Evolutionary conservation across 1,140 invertebrate genomes (phyloP), one percentile per base, ranked within the genome.

Genomic region (Drosophila eugracilis): DNA sequence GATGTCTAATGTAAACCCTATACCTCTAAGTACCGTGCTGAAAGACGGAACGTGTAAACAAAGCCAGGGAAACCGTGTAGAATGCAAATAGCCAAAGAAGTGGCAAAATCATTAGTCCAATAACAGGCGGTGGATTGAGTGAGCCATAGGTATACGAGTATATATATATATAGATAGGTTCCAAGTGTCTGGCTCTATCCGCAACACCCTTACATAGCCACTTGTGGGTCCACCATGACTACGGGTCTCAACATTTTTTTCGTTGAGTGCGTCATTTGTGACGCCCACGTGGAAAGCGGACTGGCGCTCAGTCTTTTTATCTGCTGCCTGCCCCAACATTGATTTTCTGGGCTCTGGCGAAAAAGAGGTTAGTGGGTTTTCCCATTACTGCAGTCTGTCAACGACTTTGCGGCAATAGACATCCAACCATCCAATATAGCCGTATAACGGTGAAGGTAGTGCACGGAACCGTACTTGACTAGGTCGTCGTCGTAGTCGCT

Each of bases 401-500:
- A 67, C 63, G 63, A 67, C 62, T 67, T 37, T 67, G 63, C 63
- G 45, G 60, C 63, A 67, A 19, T 21, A 52, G 37, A 37, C 22
- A 7, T 9, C 42, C 42, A 12, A 26, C 22, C 14, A 55, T 37
- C 12, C 57, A 30, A 32, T n/a, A 19, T n/a, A 26, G 12, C 10
- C 52, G 34, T 62, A 67, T 50, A 76, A 52, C 55, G 74, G 63
- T 55, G 73, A 76, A 76, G 74, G 73, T 50, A 69, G 47, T 52
- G 63, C 62, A 66, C 63, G 60, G 63, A 41, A 41, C 44, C 62
- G 79, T 83, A 76, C 75, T 84, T 76, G 76, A 80, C 76, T 85
- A 52, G 76, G 80, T 47, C 60, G 63, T 47, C 60, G 63, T 50
- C 66, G 41, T 67, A 54, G 47, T 37, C 41, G 71, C 75, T 44